Base-by-base conservation (phyloP, 2,888 invertebrate species). In the Apodemia mormo region DNA sequence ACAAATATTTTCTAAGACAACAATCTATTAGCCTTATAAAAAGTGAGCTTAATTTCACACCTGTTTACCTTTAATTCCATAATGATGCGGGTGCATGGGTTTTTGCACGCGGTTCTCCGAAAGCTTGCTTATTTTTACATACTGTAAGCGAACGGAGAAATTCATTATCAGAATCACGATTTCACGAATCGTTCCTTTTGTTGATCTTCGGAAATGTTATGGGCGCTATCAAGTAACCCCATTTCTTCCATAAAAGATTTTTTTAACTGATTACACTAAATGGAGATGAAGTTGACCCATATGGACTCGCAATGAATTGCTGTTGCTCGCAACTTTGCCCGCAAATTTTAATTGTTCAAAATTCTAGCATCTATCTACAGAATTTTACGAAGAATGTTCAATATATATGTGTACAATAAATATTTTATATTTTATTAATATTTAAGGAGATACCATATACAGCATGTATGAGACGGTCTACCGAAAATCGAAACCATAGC, bases 31-130 rank as follows among this genome's bases (percentile, higher is more conserved):
- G 85, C 83, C 74, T 82, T 80, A 85, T 86, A 89, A 91, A 92
- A 92, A 92, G 81, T 85, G 78, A 85, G 86, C 87, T 86, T 91
- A 92, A 93, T 92, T 93, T 92, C 90, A 92, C 92, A 93, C 92
- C 90, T 92, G 92, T 91, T 92, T 90, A 88, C 83, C 78, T 87
- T 89, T 89, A 90, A 92, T 92, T 85, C 81, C 82, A 86, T 90
- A 91, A 92, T 92, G 84, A 87, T 80, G 80, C 80, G 81, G 81
- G 84, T 81, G 83, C 85, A 84, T 81, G 81, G 80, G 81, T 87
- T 88, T 85, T 86, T 89, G 85, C 88, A 85, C 82, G 84, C 83
- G 82, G 79, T 82, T 81, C 77, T 76, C 72, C 71, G 79, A 79
- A 75, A 72, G 73, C 77, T 76, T 78, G 58, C 58, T 78, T 79